phyloP scores from a whole-genome alignment of 2,888 invertebrate genomes.

The Leucoptera coffeella region DNA sequence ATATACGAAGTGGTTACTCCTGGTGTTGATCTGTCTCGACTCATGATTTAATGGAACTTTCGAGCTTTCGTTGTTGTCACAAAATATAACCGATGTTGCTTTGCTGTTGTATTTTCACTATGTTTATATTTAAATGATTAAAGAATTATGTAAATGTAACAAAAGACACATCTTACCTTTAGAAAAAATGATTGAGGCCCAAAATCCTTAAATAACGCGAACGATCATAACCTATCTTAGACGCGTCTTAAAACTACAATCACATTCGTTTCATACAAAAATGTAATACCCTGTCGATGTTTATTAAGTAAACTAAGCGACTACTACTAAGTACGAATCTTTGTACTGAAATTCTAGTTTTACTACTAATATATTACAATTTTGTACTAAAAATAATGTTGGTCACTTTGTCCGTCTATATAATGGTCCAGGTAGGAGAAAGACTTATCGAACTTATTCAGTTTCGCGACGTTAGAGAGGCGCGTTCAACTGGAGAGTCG shows the following conservation, averaged over 20 bases:
- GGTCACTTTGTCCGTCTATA: conserved; percentile 26
- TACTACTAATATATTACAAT: conserved; percentile 33
- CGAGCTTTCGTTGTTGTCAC: no score
- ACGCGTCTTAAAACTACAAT: conserved; percentile 50
- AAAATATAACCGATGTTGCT: no score
- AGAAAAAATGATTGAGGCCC: no score
- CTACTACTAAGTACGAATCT: conserved; percentile 25
- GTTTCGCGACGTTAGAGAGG: conserved; percentile 32
- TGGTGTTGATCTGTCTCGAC: no score
- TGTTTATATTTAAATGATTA: no score
- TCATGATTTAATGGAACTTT: no score
- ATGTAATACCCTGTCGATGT: conserved; percentile 52
- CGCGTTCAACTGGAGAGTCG: conserved; percentile 19
- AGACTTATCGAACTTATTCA: conserved; percentile 54
- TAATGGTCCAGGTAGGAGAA: conserved; percentile 52
- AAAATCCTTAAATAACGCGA: no score
- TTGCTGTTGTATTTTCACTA: no score
- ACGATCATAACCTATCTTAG: no score
- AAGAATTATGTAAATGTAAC: no score
- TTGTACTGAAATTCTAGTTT: conserved; percentile 46
- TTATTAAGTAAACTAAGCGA: conserved; percentile 16
- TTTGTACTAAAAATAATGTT: conserved; percentile 31
- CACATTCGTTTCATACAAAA: conserved; percentile 54
- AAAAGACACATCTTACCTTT: no score
- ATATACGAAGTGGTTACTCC: no score